Percentiles rank a stretch among this genome's conserved stretches.
Conservation (phyloP, 2,113 vertebrate species). For the Psittacara wagleri region DNA sequence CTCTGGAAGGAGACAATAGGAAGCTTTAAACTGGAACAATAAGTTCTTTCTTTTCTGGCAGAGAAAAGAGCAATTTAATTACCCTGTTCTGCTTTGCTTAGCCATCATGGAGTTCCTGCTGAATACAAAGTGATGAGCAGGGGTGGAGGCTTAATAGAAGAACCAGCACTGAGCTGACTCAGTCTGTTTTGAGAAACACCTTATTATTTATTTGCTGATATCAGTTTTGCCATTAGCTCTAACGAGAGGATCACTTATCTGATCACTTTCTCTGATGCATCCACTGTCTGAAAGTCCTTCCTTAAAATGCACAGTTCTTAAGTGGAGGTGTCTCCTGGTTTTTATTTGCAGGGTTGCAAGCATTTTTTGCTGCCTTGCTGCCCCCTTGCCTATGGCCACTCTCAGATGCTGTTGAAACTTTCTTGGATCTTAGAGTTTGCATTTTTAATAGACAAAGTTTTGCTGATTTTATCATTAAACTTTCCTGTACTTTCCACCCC, state of each 20-base stretch:
- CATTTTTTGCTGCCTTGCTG: background rate
- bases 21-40: background rate
- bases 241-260: background rate
- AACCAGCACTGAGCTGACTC: background rate
- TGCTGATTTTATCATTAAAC: background rate
- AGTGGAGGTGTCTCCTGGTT: background rate
- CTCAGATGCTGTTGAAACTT: background rate
- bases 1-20: background rate
- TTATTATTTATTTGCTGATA: slow-evolving; percentile 13
- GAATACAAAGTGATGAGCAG: background rate
- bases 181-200: background rate
- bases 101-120: background rate
- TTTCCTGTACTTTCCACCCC: background rate
- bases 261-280: background rate
- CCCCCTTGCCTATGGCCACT: background rate
- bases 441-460: background rate
- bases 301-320: background rate
- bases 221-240: background rate
- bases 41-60: background rate
- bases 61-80: slow-evolving; percentile 7
- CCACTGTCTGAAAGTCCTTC: background rate
- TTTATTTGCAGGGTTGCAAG: background rate
- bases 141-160: background rate
- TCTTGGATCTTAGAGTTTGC: background rate
- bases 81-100: background rate